Conservation (phyloP, 1,140 invertebrate species). For the Drosophila pseudoananassae region DNA sequence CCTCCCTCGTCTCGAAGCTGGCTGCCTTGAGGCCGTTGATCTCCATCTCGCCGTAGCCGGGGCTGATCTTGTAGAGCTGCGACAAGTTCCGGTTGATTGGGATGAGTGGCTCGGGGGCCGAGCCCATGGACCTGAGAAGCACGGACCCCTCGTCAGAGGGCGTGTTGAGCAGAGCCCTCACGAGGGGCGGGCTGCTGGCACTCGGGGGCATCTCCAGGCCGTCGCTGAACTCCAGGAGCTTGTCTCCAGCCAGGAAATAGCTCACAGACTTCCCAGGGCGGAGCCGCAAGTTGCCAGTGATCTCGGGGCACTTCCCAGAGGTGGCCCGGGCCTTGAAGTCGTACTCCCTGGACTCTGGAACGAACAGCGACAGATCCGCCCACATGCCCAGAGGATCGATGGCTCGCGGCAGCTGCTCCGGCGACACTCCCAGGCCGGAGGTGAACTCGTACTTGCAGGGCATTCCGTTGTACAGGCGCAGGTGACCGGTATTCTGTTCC, state of each 20-base stretch:
- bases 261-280: constrained; percentile 82
- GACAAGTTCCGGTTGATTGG: constrained; percentile 66
- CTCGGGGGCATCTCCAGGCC: constrained; percentile 35
- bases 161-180: constrained; percentile 65
- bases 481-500: constrained; percentile 86
- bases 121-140: constrained; percentile 5
- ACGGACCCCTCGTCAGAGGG: constrained; percentile 47
- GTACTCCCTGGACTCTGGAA: constrained; percentile 24
- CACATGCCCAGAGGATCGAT: constrained; percentile 64
- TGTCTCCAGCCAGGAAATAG: constrained; percentile 71
- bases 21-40: constrained; percentile 69
- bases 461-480: constrained; percentile 90
- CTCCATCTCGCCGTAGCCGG: constrained; percentile 81
- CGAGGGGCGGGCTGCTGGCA: constrained; percentile 10
- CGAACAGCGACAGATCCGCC: constrained; percentile 44
- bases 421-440: not conserved
- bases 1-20: constrained; percentile 84
- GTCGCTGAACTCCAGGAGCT: constrained; percentile 63
- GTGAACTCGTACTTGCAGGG: constrained; percentile 82
- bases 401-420: not conserved
- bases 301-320: constrained; percentile 33
- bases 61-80: constrained; percentile 79
- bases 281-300: constrained; percentile 47
- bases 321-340: constrained; percentile 28
- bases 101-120: not conserved